phyloP scores from a whole-genome alignment of 2,888 invertebrate genomes.

The Netelia melanura region DNA sequence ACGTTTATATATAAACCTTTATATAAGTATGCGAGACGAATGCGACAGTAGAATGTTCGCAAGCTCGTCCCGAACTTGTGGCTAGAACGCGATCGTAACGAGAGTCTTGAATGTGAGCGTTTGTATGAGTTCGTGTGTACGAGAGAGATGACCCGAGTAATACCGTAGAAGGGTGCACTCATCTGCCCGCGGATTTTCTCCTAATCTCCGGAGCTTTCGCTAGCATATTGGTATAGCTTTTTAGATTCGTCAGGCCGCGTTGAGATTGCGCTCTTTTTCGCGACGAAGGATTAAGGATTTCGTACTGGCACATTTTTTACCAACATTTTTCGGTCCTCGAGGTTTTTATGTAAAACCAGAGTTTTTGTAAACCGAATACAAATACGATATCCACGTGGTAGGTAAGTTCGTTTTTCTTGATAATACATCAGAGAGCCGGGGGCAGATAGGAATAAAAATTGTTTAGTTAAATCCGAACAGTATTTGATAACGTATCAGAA shows the following conservation, averaged over 20 bases:
- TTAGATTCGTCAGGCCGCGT: conserved; percentile 37
- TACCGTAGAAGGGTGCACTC: conserved; percentile 3
- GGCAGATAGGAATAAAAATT: no score
- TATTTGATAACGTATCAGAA: no score
- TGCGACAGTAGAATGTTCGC: no score
- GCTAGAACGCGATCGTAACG: conserved; percentile 49
- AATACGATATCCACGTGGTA: no score
- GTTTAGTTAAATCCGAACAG: no score
- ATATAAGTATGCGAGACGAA: no score
- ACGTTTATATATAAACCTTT: no score
- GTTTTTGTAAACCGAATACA: no score
- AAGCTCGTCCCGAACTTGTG: conserved; percentile 6
- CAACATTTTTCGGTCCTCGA: not conserved
- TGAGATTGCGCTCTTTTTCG: conserved; percentile 21
- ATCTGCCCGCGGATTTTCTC: conserved; percentile 11
- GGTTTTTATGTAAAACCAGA: no score
- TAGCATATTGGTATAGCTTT: conserved; percentile 28
- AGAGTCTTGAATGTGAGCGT: conserved; percentile 40
- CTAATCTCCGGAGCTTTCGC: conserved; percentile 36
- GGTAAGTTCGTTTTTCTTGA: no score
- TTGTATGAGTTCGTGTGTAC: no score
- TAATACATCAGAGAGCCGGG: no score
- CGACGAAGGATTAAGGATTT: not conserved
- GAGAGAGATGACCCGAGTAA: conserved; percentile 27
- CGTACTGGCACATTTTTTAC: not conserved